A percentile compares a stretch with the other conserved stretches of the same genome.
Conservation (phyloP, 2,113 vertebrate genomes). For the Tupaia chinensis region DNA sequence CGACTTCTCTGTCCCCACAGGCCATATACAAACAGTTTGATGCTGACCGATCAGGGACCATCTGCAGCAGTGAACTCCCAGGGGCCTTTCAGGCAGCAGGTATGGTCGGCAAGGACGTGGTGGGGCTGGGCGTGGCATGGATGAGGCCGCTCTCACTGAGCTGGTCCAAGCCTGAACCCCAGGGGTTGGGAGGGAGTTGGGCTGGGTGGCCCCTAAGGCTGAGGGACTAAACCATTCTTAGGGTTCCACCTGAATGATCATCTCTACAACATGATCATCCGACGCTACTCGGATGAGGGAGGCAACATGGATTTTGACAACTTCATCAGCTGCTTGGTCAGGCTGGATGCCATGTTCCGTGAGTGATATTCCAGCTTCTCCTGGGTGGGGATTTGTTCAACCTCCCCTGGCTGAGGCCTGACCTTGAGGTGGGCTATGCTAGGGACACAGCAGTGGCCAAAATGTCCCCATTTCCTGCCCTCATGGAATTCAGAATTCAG, state of each 20-base stretch:
- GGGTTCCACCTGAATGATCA: constrained; percentile 92
- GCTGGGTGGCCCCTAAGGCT: neutral
- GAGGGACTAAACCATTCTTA: constrained; percentile 62
- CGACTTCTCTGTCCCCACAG: constrained; percentile 75
- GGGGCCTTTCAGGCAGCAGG: constrained; percentile 92
- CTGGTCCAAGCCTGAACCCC: neutral
- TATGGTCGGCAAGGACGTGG: constrained; percentile 64
- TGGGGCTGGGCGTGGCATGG: neutral
- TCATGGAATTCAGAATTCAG: neutral
- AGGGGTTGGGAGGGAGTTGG: neutral
- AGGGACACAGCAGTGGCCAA: neutral
- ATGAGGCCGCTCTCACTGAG: neutral
- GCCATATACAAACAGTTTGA: constrained; percentile 91
- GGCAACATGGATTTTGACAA: constrained; percentile 96
- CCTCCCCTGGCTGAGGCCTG: neutral
- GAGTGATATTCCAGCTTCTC: constrained; percentile 75
- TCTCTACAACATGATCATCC: constrained; percentile 91
- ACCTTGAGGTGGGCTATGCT: neutral
- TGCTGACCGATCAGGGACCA: constrained; percentile 89
- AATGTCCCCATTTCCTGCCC: neutral
- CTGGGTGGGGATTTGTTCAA: neutral
- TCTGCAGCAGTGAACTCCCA: constrained; percentile 90
- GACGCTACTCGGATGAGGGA: constrained; percentile 92
- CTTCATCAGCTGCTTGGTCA: constrained; percentile 95
- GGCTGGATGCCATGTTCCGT: constrained; percentile 97